Base-by-base conservation (phyloP, 2,888 invertebrate species). In the Spilosoma lubricipeda region DNA sequence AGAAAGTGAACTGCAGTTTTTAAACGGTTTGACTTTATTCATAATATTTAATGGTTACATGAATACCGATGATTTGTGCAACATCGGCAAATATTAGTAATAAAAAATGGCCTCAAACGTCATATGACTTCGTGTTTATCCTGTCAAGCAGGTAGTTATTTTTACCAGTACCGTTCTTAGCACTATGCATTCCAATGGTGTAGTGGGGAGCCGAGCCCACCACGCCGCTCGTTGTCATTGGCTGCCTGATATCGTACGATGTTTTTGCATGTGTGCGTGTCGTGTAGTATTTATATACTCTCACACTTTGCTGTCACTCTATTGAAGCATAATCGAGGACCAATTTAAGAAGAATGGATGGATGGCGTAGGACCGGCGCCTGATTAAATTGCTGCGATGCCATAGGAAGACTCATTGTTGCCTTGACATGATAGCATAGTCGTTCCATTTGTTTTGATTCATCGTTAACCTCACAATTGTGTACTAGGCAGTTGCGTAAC, bases 121-220 rank as follows among this genome's bases (percentile, higher is more conserved):
- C 87, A 88, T 85, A 86, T 77, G 87, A 86, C 86, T 85, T 86
- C 90, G 85, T 90, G 88, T 90, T 89, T 88, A 90, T 89, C 91
- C 85, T 88, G 92, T 90, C 90, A 89, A 92, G 93, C 94, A 92
- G 91, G 94, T 92, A 90, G 94, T 94, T 95, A 95, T 94, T 95
- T 95, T 94, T 94, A 93, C 91, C 94, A 91, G 91, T 91, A 93
- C 92, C 91, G 91, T 92, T 94, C 93, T 92, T 87, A 92, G 91
- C 92, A 91, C 86, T 88, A 90, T 90, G 90, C 95, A 95, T 95
- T 93, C 95, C 94, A 82, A 88, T 84, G 90, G 77, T 85, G 82
- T 92, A 89, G 94, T 92, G 94, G 95, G 94, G 93, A 90, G 95
- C 85, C 96, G 93, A 95, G 96, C 96, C 96, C 96, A 95, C 95